Evolutionary conservation across 2,888 invertebrate species (phyloP).

Genomic region (Pollenia amentaria): DNA sequence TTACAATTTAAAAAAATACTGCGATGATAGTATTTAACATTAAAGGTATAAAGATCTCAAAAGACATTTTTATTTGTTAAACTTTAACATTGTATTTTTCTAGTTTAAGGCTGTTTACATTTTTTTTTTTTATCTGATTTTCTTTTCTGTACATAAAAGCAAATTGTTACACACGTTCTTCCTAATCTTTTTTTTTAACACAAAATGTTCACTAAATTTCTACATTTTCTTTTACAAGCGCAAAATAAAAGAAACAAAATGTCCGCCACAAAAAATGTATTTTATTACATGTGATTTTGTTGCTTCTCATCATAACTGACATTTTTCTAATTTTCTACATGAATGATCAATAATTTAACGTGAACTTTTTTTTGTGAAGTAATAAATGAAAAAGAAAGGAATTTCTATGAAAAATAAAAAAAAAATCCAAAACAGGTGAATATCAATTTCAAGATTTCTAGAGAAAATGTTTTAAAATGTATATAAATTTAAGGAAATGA

Average conservation of each 20-base stretch:
- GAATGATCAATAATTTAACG: slow-evolving; percentile 76
- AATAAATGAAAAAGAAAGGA: slow-evolving; percentile 8
- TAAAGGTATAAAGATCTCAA: too few species aligned
- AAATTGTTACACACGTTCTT: neutral
- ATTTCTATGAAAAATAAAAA: neutral
- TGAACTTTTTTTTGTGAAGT: slow-evolving; percentile 27
- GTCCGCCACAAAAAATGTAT: slow-evolving; percentile 13
- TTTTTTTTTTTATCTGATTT: neutral
- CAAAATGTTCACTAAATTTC: neutral
- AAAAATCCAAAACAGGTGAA: neutral
- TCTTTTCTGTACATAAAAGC: neutral
- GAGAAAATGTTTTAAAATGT: neutral
- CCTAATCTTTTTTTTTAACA: neutral
- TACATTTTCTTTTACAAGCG: neutral
- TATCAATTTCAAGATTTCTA: neutral
- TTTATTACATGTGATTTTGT: slow-evolving; percentile 56
- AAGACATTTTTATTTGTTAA: too few species aligned
- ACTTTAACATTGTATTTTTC: too few species aligned
- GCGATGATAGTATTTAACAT: too few species aligned
- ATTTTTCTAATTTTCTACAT: slow-evolving; percentile 82
- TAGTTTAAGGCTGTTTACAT: too few species aligned
- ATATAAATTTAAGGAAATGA: slow-evolving; percentile 5
- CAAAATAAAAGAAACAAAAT: neutral
- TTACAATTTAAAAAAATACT: too few species aligned
- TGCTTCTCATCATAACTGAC: slow-evolving; percentile 75